phyloP scores from a whole-genome alignment of 2,797 vertebrate genomes.

The Enteromius paludinosus region DNA sequence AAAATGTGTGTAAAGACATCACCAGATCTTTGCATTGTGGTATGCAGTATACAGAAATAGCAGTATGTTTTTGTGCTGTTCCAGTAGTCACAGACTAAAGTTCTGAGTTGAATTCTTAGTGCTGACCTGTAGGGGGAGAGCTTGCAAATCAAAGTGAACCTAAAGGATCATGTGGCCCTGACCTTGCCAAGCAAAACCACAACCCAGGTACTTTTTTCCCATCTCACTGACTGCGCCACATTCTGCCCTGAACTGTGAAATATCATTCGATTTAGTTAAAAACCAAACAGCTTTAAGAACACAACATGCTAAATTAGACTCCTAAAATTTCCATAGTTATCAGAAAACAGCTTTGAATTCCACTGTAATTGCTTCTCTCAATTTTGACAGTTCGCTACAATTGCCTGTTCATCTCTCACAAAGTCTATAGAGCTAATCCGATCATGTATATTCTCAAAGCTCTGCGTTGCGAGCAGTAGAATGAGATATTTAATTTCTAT shows the following conservation, averaged over 20 bases:
- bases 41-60: not conserved
- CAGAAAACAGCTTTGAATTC: slow-evolving; percentile 18
- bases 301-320: slow-evolving; percentile 20
- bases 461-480: slow-evolving; percentile 25
- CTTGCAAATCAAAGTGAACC: slow-evolving; percentile 43
- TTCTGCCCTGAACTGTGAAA: not conserved
- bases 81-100: not conserved
- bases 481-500: slow-evolving; percentile 69
- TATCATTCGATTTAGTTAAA: slow-evolving; percentile 3
- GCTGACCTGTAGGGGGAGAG: slow-evolving; percentile 63
- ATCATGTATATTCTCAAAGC: slow-evolving; percentile 34
- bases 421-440: slow-evolving; percentile 39
- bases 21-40: not conserved
- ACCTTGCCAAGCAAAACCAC: slow-evolving; percentile 39
- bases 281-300: not conserved
- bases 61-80: not conserved
- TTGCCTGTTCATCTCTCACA: slow-evolving; percentile 22
- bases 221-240: not conserved
- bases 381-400: not conserved
- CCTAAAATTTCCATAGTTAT: slow-evolving; percentile 12
- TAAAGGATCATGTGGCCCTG: slow-evolving; percentile 25
- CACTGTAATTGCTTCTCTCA: slow-evolving; percentile 17
- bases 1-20: not conserved
- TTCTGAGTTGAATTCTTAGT: slow-evolving; percentile 20
- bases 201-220: slow-evolving; percentile 20